A percentile compares a stretch with the other conserved stretches of the same genome.
Evolutionary conservation across 2,888 invertebrate species (phyloP).

Genomic region (Norana najaformis): DNA sequence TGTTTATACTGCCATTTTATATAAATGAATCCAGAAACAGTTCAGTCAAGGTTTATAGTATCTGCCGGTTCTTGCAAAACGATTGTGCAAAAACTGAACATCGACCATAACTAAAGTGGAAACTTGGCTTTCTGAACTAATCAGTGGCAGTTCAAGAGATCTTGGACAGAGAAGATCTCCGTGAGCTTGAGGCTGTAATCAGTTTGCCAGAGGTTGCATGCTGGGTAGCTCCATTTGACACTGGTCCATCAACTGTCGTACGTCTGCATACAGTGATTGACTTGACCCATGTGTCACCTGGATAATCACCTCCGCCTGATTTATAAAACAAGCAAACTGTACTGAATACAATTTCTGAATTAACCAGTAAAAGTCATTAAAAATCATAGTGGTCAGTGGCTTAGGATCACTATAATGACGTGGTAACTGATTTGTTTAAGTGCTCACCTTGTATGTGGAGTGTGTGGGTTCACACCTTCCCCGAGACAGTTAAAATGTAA

Average conservation of each 20-base stretch:
- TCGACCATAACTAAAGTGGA: background rate
- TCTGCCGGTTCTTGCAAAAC: background rate
- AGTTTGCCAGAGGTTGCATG: background rate
- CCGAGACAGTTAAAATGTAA: too few species aligned
- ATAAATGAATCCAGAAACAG: background rate
- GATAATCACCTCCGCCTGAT: conserved; percentile 21
- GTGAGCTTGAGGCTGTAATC: background rate
- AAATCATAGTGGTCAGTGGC: too few species aligned
- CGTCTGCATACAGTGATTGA: background rate
- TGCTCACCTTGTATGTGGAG: too few species aligned
- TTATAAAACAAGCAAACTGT: background rate
- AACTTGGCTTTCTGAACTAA: background rate
- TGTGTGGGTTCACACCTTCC: too few species aligned
- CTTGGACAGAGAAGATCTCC: background rate
- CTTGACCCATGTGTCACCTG: background rate
- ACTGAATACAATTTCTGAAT: background rate
- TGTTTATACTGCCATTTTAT: background rate
- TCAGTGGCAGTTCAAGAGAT: background rate
- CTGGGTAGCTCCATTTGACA: background rate
- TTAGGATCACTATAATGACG: too few species aligned
- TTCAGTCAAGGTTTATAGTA: background rate
- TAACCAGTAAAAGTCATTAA: background rate
- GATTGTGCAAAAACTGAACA: background rate
- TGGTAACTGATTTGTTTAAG: too few species aligned
- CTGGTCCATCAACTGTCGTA: background rate